Evolutionary conservation across 2,888 invertebrate species (phyloP).

Genomic region (Dryocosmus kuriphilus): DNA sequence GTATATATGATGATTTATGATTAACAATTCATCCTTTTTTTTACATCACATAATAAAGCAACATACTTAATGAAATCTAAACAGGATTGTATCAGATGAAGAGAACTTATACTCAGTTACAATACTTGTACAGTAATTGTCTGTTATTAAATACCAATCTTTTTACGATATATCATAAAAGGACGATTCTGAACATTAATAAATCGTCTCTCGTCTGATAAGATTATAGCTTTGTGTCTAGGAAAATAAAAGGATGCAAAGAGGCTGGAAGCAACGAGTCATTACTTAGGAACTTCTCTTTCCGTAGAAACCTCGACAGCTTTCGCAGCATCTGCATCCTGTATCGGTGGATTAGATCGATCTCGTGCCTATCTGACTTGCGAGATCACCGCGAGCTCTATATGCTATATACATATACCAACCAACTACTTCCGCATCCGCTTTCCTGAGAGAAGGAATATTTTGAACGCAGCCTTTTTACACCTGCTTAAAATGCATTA

Average conservation of each 20-base stretch:
- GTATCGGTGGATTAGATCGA: constrained; percentile 31
- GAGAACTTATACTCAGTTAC: not conserved
- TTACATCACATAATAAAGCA: not conserved
- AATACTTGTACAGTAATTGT: not conserved
- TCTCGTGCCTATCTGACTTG: constrained; percentile 39
- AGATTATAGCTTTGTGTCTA: constrained; percentile 10
- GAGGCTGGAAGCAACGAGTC: constrained; percentile 44
- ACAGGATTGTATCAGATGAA: not conserved
- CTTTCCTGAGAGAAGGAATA: constrained; percentile 37
- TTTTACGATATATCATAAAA: not conserved
- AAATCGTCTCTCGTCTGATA: not conserved
- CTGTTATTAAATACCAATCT: not conserved
- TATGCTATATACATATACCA: constrained; percentile 9
- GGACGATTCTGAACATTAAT: not conserved
- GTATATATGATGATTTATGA: no score
- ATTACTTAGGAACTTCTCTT: constrained; percentile 61
- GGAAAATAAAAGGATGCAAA: constrained; percentile 13
- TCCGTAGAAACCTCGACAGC: constrained; percentile 56
- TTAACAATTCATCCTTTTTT: not conserved
- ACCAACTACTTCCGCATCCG: constrained; percentile 34
- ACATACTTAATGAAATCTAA: not conserved
- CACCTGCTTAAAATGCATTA: constrained; percentile 33
- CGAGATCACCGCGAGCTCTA: constrained; percentile 27
- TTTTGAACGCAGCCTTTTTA: constrained; percentile 23
- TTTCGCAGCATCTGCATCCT: constrained; percentile 48